Percentiles rank a stretch among this genome's conserved stretches.
These are phyloP conservation scores for Anolis carolinensis DNA, from an alignment of 2,113 vertebrate species.

Conservation along the genomic window DNA sequence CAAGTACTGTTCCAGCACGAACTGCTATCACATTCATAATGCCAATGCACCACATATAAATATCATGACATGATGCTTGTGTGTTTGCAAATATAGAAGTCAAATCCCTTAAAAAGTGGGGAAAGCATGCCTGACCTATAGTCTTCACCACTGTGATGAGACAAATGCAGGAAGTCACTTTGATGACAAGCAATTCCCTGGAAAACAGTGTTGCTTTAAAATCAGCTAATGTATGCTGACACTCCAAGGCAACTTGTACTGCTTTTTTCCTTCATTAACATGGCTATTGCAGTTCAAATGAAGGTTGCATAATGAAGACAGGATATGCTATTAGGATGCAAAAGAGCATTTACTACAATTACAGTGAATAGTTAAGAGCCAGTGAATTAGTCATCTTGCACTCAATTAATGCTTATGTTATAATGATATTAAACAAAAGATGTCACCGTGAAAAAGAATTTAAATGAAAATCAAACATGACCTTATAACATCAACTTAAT, in stretches of 20 bases:
- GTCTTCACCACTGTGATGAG: slow-evolving; percentile 44
- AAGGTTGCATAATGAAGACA: background rate
- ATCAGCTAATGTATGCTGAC: background rate
- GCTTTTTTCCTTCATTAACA: background rate
- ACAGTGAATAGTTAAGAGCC: background rate
- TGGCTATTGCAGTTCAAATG: slow-evolving; percentile 9
- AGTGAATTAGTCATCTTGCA: background rate
- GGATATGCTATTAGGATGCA: background rate
- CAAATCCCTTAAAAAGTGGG: background rate
- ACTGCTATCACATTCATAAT: background rate
- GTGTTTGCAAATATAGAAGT: background rate
- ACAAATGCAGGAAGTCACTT: background rate
- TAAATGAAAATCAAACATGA: slow-evolving; percentile 10
- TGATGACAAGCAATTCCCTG: background rate
- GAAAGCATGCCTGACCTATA: slow-evolving; percentile 26
- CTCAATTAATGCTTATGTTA: background rate
- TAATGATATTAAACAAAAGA: slow-evolving; percentile 9
- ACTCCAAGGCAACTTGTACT: background rate
- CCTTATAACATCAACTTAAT: background rate
- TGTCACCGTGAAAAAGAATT: background rate
- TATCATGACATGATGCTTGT: background rate
- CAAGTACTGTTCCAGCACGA: background rate
- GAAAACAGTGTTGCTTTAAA: slow-evolving; percentile 20
- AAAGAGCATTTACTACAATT: background rate
- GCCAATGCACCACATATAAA: background rate